A percentile compares a stretch with the other conserved stretches of the same genome.
Conservation (phyloP, 2,888 invertebrate genomes). For the Abrostola triplasia region DNA sequence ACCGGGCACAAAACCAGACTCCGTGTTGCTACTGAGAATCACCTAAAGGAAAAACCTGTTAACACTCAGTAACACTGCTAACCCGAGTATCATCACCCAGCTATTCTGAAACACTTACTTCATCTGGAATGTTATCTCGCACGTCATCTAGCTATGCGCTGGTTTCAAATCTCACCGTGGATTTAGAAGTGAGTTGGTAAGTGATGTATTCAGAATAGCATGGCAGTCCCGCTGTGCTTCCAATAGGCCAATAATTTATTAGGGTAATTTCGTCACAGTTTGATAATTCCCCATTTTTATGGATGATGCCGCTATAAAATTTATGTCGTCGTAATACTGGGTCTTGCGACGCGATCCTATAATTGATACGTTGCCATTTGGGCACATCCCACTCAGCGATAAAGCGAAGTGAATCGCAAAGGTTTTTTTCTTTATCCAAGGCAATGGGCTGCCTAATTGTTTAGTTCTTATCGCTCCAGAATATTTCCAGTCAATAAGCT, state of each 20-base stretch:
- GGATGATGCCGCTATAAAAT: constrained; percentile 69
- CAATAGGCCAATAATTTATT: constrained; percentile 70
- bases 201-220: no score
- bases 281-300: constrained; percentile 76
- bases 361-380: constrained; percentile 67
- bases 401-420: constrained; percentile 52
- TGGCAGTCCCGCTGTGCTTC: no score
- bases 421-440: constrained; percentile 34
- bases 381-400: constrained; percentile 40
- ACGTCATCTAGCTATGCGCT: no score
- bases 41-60: no score
- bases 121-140: no score
- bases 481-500: constrained; percentile 49
- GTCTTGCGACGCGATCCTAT: constrained; percentile 57
- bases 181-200: no score
- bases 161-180: no score
- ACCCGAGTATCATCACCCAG: no score
- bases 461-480: constrained; percentile 38
- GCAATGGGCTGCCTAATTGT: constrained; percentile 49
- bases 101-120: no score
- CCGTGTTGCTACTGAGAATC: no score
- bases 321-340: constrained; percentile 68
- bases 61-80: no score
- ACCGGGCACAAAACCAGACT: no score
- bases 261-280: constrained; percentile 70